Conservation (phyloP, 37 sponge, comb jelly and placozoan genomes). For the Beroe forskalii region DNA sequence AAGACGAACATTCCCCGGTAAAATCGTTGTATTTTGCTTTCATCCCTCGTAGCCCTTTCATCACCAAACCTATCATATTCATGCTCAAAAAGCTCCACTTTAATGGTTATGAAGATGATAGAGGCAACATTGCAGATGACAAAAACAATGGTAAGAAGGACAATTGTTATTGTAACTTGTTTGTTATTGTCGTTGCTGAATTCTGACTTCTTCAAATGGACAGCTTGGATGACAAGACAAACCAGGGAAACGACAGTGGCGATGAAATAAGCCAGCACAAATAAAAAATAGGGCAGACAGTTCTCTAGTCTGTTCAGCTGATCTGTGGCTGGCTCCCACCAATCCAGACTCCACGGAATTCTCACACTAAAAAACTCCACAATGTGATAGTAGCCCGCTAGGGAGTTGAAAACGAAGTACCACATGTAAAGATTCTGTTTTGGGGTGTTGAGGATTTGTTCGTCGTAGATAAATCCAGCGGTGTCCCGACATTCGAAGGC, state of each 20-base stretch:
- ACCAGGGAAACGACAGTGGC: neutral
- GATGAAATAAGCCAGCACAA: neutral
- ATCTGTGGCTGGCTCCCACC: neutral
- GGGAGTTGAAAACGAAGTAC: neutral
- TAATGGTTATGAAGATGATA: neutral
- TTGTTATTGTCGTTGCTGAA: neutral
- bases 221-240: neutral
- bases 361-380: neutral
- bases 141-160: neutral
- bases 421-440: neutral
- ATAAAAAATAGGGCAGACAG: neutral
- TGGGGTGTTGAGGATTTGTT: neutral
- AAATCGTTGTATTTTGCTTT: neutral
- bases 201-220: neutral
- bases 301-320: neutral
- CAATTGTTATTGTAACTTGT: neutral
- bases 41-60: neutral
- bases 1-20: neutral
- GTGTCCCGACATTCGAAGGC: neutral
- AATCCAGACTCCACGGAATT: neutral
- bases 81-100: neutral
- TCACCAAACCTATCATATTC: neutral
- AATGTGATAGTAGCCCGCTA: neutral
- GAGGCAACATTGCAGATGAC: conserved; percentile 9
- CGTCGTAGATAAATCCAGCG: too few relatives aligned